A percentile compares a stretch with the other conserved stretches of the same genome.
Conservation (phyloP, 2,797 vertebrate species). For the Spinibarbus caldwelli region DNA sequence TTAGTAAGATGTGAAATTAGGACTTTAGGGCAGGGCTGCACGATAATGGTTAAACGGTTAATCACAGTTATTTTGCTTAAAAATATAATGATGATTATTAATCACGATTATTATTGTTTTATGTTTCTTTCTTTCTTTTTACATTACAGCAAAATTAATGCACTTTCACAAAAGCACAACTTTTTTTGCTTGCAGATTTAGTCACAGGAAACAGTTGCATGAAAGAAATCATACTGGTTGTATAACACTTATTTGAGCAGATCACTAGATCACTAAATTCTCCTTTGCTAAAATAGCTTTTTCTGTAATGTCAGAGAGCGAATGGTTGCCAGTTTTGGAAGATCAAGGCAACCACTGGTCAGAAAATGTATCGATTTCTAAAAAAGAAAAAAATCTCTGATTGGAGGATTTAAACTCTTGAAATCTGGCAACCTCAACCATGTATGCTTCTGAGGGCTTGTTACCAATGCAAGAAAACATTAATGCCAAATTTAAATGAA, state of each 20-base stretch:
- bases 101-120: neutral
- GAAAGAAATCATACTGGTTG: neutral
- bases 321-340: neutral
- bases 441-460: neutral
- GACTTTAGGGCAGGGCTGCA: neutral
- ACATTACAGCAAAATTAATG: too few species aligned
- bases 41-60: neutral
- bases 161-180: too few species aligned
- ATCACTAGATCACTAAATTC: neutral
- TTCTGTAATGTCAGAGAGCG: neutral
- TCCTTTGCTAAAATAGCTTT: neutral
- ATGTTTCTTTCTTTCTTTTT: too few species aligned
- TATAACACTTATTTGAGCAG: neutral
- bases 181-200: neutral
- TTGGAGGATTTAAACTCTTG: neutral
- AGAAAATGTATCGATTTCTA: neutral
- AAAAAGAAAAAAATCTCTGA: neutral
- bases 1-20: constrained; percentile 52
- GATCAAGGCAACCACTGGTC: neutral
- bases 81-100: too few species aligned
- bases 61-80: too few species aligned
- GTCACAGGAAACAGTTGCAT: neutral
- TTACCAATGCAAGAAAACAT: neutral
- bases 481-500: neutral
- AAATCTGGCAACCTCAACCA: neutral